A percentile compares a stretch with the other conserved stretches of the same genome.
phyloP scores from a whole-genome alignment of 2,888 invertebrate species.

The Tetanocera ferruginea region DNA sequence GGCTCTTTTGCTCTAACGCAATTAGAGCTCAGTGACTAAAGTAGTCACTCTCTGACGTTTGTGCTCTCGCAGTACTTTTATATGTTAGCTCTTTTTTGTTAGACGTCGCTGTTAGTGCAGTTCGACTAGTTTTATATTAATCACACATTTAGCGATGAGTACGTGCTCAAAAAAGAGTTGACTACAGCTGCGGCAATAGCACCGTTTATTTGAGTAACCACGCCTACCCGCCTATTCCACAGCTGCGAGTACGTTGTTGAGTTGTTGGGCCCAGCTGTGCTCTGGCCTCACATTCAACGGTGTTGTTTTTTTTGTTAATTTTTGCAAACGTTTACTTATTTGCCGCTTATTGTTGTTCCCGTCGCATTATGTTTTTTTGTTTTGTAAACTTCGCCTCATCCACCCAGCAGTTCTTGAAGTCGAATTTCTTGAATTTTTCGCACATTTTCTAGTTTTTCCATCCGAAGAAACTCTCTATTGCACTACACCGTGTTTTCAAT shows the following conservation, averaged over 20 bases:
- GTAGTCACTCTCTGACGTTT: slow-evolving; percentile 36
- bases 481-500: slow-evolving; percentile 49
- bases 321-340: neutral
- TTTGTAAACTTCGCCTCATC: neutral
- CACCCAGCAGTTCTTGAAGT: neutral
- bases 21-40: slow-evolving; percentile 32
- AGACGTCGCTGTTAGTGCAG: slow-evolving; percentile 40
- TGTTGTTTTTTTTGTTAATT: neutral
- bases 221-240: slow-evolving; percentile 47
- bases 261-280: slow-evolving; percentile 38
- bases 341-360: slow-evolving; percentile 4
- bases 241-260: neutral
- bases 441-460: slow-evolving; percentile 31
- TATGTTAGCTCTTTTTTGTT: neutral
- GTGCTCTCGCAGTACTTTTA: neutral
- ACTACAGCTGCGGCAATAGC: slow-evolving; percentile 37
- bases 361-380: slow-evolving; percentile 17
- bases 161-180: slow-evolving; percentile 53
- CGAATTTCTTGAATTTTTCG: slow-evolving; percentile 19
- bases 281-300: neutral
- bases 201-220: slow-evolving; percentile 42
- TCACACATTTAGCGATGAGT: neutral
- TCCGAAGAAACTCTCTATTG: neutral
- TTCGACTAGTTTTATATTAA: slow-evolving; percentile 45
- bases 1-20: neutral